Percentiles rank a stretch among this genome's conserved stretches.
These are phyloP conservation scores for Aleiodes sp. DNA, from an alignment of 1,140 invertebrate species.

Conservation along the genomic window DNA sequence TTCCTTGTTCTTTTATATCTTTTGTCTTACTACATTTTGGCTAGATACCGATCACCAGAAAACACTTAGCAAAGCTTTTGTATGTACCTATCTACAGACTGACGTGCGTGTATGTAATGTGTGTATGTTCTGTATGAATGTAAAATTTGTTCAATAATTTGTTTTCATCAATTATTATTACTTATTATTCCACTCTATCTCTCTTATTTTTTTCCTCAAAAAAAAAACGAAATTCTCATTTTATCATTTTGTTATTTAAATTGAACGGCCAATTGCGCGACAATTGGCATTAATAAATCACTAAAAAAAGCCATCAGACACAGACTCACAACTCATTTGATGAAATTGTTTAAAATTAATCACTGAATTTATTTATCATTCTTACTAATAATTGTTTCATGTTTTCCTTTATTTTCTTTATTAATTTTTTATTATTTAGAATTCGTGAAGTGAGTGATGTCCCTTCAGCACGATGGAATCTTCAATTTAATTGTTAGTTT, in stretches of 20 bases:
- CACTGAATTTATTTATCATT: no score
- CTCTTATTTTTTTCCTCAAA: neutral
- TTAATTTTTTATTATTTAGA: no score
- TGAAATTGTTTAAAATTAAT: no score
- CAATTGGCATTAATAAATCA: no score
- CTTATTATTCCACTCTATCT: no score
- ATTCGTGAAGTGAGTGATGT: no score
- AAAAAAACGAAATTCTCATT: neutral
- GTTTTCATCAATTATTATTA: neutral
- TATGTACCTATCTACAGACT: constrained; percentile 64
- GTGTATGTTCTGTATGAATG: constrained; percentile 38
- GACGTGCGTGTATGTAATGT: constrained; percentile 42
- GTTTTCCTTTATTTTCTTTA: no score
- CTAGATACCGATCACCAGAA: constrained; percentile 65
- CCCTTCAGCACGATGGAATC: neutral
- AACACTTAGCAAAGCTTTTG: constrained; percentile 66
- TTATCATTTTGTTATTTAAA: no score
- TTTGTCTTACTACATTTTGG: constrained; percentile 59
- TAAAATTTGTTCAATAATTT: constrained; percentile 4
- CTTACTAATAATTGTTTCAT: no score
- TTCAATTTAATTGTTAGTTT: neutral
- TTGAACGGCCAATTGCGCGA: no score
- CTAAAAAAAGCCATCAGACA: no score
- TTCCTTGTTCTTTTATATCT: constrained; percentile 25
- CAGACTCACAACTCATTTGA: no score